These are phyloP conservation scores for Atta cephalotes DNA, from an alignment of 1,140 invertebrate genomes.

Conservation along the genomic window DNA sequence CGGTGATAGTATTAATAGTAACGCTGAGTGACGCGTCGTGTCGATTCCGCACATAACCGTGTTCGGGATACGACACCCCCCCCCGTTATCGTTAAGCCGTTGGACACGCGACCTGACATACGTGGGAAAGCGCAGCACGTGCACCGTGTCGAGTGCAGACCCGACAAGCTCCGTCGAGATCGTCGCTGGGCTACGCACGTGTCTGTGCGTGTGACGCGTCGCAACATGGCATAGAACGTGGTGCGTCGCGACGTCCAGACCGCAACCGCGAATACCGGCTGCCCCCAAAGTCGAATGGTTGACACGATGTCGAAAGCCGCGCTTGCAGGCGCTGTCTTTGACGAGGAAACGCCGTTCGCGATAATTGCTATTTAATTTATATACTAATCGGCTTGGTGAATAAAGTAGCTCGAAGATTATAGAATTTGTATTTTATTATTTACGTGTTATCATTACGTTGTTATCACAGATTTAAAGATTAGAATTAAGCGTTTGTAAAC, in stretches of 20 bases:
- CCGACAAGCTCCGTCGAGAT: slow-evolving; percentile 57
- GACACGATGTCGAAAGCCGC: slow-evolving; percentile 44
- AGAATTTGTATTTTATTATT: slow-evolving; percentile 10
- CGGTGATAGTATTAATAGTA: slow-evolving; percentile 4
- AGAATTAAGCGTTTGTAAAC: neutral
- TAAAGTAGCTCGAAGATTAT: neutral
- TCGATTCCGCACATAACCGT: slow-evolving; percentile 46
- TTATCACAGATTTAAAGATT: neutral
- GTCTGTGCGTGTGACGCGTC: slow-evolving; percentile 76
- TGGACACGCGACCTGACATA: slow-evolving; percentile 62
- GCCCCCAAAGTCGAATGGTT: slow-evolving; percentile 67
- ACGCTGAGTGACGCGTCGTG: slow-evolving; percentile 2
- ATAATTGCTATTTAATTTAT: neutral
- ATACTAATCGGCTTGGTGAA: neutral
- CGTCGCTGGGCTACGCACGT: slow-evolving; percentile 50
- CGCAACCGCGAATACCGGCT: slow-evolving; percentile 50
- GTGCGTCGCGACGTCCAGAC: slow-evolving; percentile 46
- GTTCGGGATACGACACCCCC: slow-evolving; percentile 25
- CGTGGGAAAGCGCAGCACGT: slow-evolving; percentile 77
- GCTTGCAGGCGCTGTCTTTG: slow-evolving; percentile 45
- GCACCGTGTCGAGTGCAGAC: slow-evolving; percentile 75
- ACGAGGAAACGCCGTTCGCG: neutral
- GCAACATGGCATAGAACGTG: slow-evolving; percentile 47
- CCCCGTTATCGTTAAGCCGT: slow-evolving; percentile 31
- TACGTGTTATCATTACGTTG: neutral